Evolutionary conservation across 2,888 invertebrate genomes (phyloP).

Genomic region (Tanypteryx hageni): DNA sequence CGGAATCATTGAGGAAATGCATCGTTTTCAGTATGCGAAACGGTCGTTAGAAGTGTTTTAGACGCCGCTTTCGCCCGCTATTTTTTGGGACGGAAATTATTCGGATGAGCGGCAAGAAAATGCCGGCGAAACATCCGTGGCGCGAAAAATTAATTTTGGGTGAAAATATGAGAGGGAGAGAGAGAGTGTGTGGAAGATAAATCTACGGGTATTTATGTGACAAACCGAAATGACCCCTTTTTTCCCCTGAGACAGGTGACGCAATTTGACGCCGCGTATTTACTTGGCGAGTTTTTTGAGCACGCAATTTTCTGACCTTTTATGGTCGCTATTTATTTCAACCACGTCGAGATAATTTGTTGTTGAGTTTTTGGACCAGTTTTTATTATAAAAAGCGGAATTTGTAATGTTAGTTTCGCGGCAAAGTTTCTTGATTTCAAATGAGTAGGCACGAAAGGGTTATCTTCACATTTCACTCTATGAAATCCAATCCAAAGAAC

Average conservation of each 20-base stretch:
- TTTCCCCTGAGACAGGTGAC: background rate
- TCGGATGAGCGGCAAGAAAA: background rate
- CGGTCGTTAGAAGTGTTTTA: too few relatives aligned
- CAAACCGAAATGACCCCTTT: conserved; percentile 31
- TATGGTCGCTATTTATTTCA: background rate
- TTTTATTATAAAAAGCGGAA: background rate
- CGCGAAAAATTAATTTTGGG: conserved; percentile 5
- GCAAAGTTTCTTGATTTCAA: conserved; percentile 35
- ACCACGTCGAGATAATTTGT: background rate
- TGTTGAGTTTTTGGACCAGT: background rate
- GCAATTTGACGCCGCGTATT: background rate
- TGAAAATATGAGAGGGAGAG: background rate
- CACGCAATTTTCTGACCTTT: background rate
- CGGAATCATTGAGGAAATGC: too few relatives aligned
- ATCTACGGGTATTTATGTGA: conserved; percentile 17
- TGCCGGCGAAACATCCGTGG: background rate
- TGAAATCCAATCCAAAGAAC: too few relatives aligned
- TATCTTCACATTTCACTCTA: background rate
- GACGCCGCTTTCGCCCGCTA: too few relatives aligned
- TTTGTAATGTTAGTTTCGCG: background rate
- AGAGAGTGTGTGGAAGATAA: background rate
- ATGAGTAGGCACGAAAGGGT: background rate
- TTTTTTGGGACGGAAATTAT: background rate
- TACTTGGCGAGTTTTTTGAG: conserved; percentile 25
- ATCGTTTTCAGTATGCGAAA: too few relatives aligned